Conservation (phyloP, 2,797 vertebrate genomes). For the Poecilia wingei region DNA sequence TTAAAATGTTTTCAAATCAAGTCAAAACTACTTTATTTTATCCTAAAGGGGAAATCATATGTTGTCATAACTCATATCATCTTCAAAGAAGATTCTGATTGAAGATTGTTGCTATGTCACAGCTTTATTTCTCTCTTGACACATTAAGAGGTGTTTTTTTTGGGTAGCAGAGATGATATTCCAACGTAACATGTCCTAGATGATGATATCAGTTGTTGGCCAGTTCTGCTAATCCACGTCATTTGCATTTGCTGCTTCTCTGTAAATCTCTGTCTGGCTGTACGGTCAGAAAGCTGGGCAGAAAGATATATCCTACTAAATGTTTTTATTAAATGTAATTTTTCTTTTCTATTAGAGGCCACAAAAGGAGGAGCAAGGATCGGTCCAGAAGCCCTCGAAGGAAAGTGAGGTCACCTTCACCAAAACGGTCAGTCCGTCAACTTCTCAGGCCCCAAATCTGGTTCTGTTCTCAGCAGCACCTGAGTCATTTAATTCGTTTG, state of each 20-base stretch:
- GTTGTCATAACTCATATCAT: neutral
- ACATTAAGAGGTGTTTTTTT: neutral
- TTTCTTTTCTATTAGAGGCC: constrained; percentile 75
- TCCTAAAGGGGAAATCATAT: neutral
- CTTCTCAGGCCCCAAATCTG: neutral
- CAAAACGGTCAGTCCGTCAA: constrained; percentile 79
- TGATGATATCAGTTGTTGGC: neutral
- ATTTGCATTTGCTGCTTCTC: neutral
- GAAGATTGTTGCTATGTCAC: neutral
- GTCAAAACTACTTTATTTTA: neutral
- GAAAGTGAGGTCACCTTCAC: constrained; percentile 87
- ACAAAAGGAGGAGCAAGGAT: constrained; percentile 88
- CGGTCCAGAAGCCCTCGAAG: constrained; percentile 86
- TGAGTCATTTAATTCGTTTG: neutral
- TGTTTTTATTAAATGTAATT: neutral
- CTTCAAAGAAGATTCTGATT: neutral
- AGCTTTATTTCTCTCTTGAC: neutral
- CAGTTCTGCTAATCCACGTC: neutral
- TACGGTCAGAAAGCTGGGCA: neutral
- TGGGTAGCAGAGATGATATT: neutral
- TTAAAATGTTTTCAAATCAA: neutral
- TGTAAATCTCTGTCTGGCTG: neutral
- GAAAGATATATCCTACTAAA: neutral
- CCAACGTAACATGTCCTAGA: neutral
- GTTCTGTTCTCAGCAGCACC: neutral